These are phyloP conservation scores for Pollenia amentaria DNA, from an alignment of 2,888 invertebrate species.

Conservation along the genomic window DNA sequence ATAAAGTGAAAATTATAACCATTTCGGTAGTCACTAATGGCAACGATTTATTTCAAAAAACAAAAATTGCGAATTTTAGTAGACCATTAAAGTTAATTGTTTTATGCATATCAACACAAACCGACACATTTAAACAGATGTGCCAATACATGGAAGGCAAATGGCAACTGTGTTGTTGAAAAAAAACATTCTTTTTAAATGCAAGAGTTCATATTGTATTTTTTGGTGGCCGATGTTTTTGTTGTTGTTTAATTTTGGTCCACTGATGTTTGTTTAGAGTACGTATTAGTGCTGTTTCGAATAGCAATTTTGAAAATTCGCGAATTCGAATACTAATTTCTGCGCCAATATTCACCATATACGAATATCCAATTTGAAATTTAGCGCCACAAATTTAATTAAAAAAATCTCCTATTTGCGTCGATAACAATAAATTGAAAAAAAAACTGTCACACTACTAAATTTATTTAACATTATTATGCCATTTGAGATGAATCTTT, in stretches of 20 bases:
- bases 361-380: too few species aligned
- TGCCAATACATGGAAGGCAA: neutral
- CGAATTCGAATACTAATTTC: too few species aligned
- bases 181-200: constrained; percentile 11
- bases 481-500: too few species aligned
- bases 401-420: too few species aligned
- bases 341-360: too few species aligned
- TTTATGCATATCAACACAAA: neutral
- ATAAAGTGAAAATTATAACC: too few species aligned
- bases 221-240: neutral
- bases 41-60: neutral
- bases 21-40: neutral
- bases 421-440: too few species aligned
- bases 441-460: too few species aligned
- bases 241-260: constrained; percentile 1
- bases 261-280: constrained; percentile 39
- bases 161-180: neutral
- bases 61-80: neutral
- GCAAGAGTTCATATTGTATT: constrained; percentile 24
- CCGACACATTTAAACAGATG: neutral
- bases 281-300: too few species aligned
- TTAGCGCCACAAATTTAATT: too few species aligned
- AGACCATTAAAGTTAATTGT: constrained; percentile 2
- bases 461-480: too few species aligned
- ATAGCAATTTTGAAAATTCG: too few species aligned